These are phyloP conservation scores for Adoxophyes honmai DNA, from an alignment of 1,140 invertebrate species.

Conservation along the genomic window DNA sequence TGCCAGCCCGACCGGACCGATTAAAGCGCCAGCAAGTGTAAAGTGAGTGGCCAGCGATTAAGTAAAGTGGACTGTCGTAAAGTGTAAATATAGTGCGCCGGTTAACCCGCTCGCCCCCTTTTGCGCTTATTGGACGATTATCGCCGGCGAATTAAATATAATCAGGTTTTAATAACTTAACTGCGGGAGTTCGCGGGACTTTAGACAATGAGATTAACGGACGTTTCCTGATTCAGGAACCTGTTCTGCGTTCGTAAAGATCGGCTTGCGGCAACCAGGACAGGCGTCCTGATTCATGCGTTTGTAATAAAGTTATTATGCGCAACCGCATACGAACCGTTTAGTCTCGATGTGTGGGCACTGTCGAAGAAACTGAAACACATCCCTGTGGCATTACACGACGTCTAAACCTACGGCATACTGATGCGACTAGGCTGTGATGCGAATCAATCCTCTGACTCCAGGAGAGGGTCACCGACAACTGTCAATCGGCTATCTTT, in stretches of 20 bases:
- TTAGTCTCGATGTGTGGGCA: not conserved
- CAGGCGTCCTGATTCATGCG: slow-evolving; percentile 18
- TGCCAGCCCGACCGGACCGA: slow-evolving; percentile 18
- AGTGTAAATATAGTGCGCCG: slow-evolving; percentile 25
- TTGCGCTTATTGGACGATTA: slow-evolving; percentile 21
- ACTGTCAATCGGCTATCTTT: no score
- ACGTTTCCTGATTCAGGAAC: not conserved
- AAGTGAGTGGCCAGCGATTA: slow-evolving; percentile 25
- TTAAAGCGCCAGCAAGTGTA: slow-evolving; percentile 16
- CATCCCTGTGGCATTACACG: no score
- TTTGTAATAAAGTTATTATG: slow-evolving; percentile 25
- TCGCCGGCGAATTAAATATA: slow-evolving; percentile 18
- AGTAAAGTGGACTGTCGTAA: slow-evolving; percentile 24
- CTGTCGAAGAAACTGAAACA: not conserved
- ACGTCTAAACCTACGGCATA: no score
- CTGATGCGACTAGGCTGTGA: no score
- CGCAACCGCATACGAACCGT: not conserved
- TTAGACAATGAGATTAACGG: no score
- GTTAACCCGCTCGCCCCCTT: slow-evolving; percentile 16
- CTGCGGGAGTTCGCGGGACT: slow-evolving; percentile 1
- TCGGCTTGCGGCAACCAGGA: slow-evolving; percentile 18
- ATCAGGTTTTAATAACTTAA: slow-evolving; percentile 21
- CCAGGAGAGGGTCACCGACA: no score
- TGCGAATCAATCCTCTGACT: no score
- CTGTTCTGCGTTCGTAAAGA: slow-evolving; percentile 14